Percentiles rank a stretch among this genome's conserved stretches.
Evolutionary conservation across 2,888 invertebrate species (phyloP).

Genomic region (Drosophila incognita): DNA sequence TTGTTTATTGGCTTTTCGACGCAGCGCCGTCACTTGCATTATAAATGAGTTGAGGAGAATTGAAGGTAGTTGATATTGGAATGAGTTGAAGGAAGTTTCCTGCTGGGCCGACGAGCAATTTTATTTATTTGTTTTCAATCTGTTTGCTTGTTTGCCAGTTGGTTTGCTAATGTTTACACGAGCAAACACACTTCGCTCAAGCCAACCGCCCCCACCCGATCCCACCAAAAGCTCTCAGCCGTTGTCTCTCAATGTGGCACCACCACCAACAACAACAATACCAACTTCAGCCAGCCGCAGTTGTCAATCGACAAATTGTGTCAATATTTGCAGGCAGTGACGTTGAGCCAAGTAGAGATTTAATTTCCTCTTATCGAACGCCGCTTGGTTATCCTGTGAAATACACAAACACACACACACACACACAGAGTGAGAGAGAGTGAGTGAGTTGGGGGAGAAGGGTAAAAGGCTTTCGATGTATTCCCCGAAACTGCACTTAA

Average conservation of each 20-base stretch:
- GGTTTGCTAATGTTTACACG: constrained; percentile 80
- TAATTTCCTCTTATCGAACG: constrained; percentile 74
- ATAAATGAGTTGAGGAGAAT: constrained; percentile 44
- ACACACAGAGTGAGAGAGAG: neutral
- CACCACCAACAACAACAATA: constrained; percentile 9
- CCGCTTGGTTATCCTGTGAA: constrained; percentile 42
- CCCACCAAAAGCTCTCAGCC: constrained; percentile 21
- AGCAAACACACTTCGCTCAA: constrained; percentile 61
- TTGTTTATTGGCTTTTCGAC: constrained; percentile 37
- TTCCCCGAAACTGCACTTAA: constrained; percentile 30
- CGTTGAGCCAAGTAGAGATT: constrained; percentile 73
- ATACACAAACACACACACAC: constrained; percentile 6
- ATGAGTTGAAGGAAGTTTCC: constrained; percentile 21
- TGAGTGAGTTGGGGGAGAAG: constrained; percentile 4
- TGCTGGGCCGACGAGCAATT: constrained; percentile 64
- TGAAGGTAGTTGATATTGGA: neutral
- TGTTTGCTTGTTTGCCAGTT: constrained; percentile 79
- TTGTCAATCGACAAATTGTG: constrained; percentile 75
- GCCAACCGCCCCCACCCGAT: neutral
- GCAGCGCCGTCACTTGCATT: constrained; percentile 58
- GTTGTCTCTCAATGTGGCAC: constrained; percentile 28
- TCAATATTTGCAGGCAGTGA: constrained; percentile 76
- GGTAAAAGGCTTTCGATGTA: constrained; percentile 11
- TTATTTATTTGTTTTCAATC: constrained; percentile 79
- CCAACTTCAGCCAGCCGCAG: constrained; percentile 55